Percentiles rank a stretch among this genome's conserved stretches.
These are phyloP conservation scores for Lethrus apterus DNA, from an alignment of 1,140 invertebrate genomes.

Conservation along the genomic window DNA sequence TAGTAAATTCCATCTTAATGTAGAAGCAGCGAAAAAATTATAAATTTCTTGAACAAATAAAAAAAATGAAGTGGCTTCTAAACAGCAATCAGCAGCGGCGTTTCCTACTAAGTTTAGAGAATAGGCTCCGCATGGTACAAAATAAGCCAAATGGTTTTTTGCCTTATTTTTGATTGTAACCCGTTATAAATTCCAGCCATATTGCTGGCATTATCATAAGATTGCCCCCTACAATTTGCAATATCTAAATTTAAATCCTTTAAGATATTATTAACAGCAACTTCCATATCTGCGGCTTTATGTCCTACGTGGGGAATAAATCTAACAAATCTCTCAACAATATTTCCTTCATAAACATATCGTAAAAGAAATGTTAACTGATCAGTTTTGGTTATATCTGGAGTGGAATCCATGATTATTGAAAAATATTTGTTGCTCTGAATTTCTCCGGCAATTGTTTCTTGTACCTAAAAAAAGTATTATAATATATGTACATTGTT, in stretches of 20 bases:
- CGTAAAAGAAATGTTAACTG: conserved; percentile 35
- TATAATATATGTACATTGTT: conserved; percentile 15
- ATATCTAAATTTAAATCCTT: conserved; percentile 30
- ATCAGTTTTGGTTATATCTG: conserved; percentile 34
- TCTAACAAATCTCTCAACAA: conserved; percentile 29
- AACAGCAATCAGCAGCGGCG: conserved; percentile 16
- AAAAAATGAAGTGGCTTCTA: conserved; percentile 20
- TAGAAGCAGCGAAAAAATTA: conserved; percentile 7
- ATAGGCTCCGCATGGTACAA: conserved; percentile 31
- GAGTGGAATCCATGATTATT: conserved; percentile 35
- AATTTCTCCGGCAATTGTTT: conserved; percentile 28
- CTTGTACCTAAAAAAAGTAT: conserved; percentile 24
- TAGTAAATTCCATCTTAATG: not conserved
- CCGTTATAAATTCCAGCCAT: conserved; percentile 38
- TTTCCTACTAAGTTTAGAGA: conserved; percentile 34
- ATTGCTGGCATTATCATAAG: conserved; percentile 38
- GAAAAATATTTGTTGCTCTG: conserved; percentile 37
- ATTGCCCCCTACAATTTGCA: conserved; percentile 32
- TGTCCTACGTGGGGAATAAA: conserved; percentile 26
- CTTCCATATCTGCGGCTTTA: conserved; percentile 23
- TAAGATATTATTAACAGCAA: conserved; percentile 1
- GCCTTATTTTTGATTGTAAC: conserved; percentile 33
- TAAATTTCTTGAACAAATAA: conserved; percentile 10
- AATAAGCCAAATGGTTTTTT: conserved; percentile 19
- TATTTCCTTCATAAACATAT: too few relatives aligned